Conservation (phyloP, 2,797 vertebrate species). For the Pristis pectinata region DNA sequence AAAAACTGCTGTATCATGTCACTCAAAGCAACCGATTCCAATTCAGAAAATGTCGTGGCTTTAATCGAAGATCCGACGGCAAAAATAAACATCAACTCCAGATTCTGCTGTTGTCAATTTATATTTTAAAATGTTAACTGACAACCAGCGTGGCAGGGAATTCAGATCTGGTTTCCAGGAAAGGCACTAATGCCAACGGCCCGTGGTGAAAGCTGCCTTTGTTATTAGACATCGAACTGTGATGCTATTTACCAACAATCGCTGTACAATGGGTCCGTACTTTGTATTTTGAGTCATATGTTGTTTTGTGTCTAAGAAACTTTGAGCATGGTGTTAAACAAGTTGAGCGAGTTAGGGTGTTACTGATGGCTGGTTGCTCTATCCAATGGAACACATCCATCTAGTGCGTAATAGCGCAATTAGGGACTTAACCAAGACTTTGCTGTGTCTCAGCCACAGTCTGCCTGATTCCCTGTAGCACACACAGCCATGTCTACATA, state of each 20-base stretch:
- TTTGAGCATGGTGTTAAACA: slow-evolving; percentile 68
- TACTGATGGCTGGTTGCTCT: slow-evolving; percentile 75
- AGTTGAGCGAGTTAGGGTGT: slow-evolving; percentile 86
- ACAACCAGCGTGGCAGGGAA: neutral
- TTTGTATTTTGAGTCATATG: neutral
- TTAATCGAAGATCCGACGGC: neutral
- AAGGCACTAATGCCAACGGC: neutral
- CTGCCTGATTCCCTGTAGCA: slow-evolving; percentile 70
- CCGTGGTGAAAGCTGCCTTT: neutral
- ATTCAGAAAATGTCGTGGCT: neutral
- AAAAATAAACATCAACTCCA: neutral
- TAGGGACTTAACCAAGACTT: slow-evolving; percentile 98
- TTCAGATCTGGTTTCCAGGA: neutral
- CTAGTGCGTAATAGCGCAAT: slow-evolving; percentile 98
- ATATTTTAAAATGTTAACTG: neutral
- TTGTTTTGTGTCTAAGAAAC: slow-evolving; percentile 22
- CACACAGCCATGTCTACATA: slow-evolving; percentile 58
- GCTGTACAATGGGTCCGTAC: neutral
- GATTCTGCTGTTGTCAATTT: neutral
- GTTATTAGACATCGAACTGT: neutral
- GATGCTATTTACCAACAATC: slow-evolving; percentile 20
- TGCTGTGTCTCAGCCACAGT: slow-evolving; percentile 84
- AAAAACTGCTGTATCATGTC: neutral
- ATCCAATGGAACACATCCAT: slow-evolving; percentile 98
- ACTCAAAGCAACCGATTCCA: neutral